phyloP scores from a whole-genome alignment of 2,113 vertebrate species.

The Ochotona curzoniae region DNA sequence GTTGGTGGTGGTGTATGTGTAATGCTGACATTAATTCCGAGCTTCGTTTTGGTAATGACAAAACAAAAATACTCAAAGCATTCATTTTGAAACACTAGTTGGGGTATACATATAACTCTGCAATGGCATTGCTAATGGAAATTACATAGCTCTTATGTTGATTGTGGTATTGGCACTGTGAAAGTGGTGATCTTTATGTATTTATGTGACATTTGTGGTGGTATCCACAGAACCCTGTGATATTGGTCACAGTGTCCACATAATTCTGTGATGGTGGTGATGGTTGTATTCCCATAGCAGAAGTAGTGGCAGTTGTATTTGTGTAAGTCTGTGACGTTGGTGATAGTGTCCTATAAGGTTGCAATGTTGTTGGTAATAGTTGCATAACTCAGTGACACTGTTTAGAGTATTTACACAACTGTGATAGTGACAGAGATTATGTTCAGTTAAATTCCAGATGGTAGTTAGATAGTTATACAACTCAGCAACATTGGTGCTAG shows the following conservation, averaged over 20 bases:
- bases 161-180: neutral
- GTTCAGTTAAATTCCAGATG: neutral
- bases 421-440: neutral
- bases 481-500: neutral
- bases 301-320: neutral
- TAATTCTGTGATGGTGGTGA: neutral
- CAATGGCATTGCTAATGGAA: neutral
- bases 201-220: neutral
- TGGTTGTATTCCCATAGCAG: neutral
- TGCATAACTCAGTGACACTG: neutral
- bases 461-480: neutral
- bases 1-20: neutral
- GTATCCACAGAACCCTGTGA: neutral
- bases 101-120: neutral
- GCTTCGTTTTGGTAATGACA: too few species aligned
- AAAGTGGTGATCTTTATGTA: neutral
- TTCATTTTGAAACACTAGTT: neutral
- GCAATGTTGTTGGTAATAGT: neutral
- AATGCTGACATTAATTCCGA: neutral
- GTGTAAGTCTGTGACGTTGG: neutral
- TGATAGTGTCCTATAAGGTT: neutral
- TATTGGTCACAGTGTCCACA: neutral
- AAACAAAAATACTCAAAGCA: too few species aligned
- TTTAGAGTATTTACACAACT: neutral
- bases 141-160: neutral